Percentiles rank a stretch among this genome's conserved stretches.
Evolutionary conservation across 2,888 invertebrate species (phyloP).

Genomic region (Hecatera dysodea): DNA sequence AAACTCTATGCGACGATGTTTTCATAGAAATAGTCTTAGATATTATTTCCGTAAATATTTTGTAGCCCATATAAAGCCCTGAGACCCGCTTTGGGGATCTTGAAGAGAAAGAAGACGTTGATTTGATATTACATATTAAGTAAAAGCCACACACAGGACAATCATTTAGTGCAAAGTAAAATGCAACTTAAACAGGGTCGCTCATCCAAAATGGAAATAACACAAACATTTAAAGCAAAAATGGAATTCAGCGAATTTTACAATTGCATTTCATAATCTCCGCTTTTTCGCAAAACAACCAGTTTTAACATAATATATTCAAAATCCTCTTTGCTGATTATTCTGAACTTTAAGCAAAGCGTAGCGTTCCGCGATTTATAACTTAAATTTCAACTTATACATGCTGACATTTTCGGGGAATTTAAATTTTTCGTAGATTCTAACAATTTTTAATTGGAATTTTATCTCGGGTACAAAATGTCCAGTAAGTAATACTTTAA

Average conservation of each 20-base stretch:
- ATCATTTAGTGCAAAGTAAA: not conserved
- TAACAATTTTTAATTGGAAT: not conserved
- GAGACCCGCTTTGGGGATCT: not conserved
- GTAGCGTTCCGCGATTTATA: slow-evolving; percentile 17
- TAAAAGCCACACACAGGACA: not conserved
- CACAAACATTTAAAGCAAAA: slow-evolving; percentile 67
- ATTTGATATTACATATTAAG: not conserved
- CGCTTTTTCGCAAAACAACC: slow-evolving; percentile 61
- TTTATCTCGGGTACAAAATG: slow-evolving; percentile 1
- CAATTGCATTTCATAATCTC: slow-evolving; percentile 65
- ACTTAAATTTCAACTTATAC: slow-evolving; percentile 24
- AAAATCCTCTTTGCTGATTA: slow-evolving; percentile 62
- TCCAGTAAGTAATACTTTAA: not conserved
- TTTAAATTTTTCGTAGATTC: not conserved
- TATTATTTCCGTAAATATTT: not conserved
- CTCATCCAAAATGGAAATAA: slow-evolving; percentile 62
- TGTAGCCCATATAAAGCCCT: not conserved
- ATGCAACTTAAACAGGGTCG: not conserved
- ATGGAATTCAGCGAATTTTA: slow-evolving; percentile 63
- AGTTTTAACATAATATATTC: slow-evolving; percentile 66
- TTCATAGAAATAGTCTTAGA: not conserved
- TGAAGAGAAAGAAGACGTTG: not conserved
- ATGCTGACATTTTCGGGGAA: slow-evolving; percentile 6
- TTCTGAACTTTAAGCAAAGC: slow-evolving; percentile 41
- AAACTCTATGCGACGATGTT: slow-evolving; percentile 2